Base-by-base conservation (phyloP, 2,797 vertebrate genomes). In the Aldrovandia affinis region DNA sequence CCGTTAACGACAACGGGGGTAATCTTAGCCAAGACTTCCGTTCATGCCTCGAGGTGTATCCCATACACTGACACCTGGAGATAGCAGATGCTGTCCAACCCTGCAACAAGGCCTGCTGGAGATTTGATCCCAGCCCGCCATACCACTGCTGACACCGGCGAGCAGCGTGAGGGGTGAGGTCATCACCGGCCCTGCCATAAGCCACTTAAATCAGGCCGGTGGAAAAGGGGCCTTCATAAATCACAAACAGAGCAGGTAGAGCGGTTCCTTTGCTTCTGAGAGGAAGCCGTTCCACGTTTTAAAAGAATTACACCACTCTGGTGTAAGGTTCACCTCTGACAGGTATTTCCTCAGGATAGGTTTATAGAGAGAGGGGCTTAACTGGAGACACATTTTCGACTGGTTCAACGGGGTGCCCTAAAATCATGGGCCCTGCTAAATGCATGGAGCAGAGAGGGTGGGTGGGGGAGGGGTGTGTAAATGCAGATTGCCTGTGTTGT, bases 21-120 rank as follows among this genome's bases (percentile, higher is more conserved):
- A 89, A 91, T 85, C 87, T 44, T 83, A 90, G 86, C 87, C 68
- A 82, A 87, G 86, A 85, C 80, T 88, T 86, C 86, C 88, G 78
- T 85, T 77, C 70, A 25, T 10, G 44, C 80, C 81, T 86, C 78
- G 39, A 82, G 86, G 78, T 63, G 79, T 81, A 50, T 80, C 50
- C 54, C 52, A 82, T 83, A 39, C 33, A 25, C 77, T 81, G 57
- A 57, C 81, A 85, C 59, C 57, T 42, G 63, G 54, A 65, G 44
- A 73, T 44, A 75, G 36, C 12, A 47, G 30, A 30, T 44, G 25
- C 81, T 82, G 20, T 83, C 50, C 81, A 75, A 85, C 39, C 47
- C 14, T 7, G 47, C 50, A 20, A n/a, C 12, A 33, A 55, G 50
- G 78, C 73, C 36, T 30, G 75, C 75, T 33, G 59, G 57, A 65